Evolutionary conservation across 2,888 invertebrate species (phyloP).

Genomic region (Caenorhabditis sinica): DNA sequence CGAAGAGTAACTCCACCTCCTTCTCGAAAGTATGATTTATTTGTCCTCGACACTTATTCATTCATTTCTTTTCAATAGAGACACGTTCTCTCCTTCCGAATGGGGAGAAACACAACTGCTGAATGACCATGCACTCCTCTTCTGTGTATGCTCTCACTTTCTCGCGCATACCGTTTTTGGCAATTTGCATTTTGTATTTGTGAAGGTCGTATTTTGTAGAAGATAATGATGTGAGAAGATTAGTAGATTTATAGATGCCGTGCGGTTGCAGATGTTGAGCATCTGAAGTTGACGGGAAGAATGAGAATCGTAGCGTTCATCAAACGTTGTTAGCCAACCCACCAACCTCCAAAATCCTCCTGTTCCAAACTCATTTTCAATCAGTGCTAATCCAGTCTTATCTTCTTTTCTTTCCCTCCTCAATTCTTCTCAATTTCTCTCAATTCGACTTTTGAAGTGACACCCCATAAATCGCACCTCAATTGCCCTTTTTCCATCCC

Average conservation of each 20-base stretch:
- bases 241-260: neutral
- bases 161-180: slow-evolving; percentile 40
- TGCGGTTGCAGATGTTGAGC: no score
- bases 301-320: no score
- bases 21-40: slow-evolving; percentile 45
- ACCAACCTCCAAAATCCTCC: neutral
- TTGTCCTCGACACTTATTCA: slow-evolving; percentile 49
- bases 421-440: slow-evolving; percentile 5
- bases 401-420: neutral
- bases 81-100: slow-evolving; percentile 28
- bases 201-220: slow-evolving; percentile 9
- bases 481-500: slow-evolving; percentile 27
- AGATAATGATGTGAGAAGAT: neutral
- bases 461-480: slow-evolving; percentile 54
- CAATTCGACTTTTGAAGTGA: slow-evolving; percentile 29
- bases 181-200: slow-evolving; percentile 14
- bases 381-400: slow-evolving; percentile 17
- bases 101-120: slow-evolving; percentile 35
- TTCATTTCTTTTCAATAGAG: slow-evolving; percentile 29
- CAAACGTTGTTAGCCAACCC: no score
- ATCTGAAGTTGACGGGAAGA: no score
- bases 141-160: slow-evolving; percentile 52
- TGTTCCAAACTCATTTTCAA: neutral
- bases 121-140: slow-evolving; percentile 34
- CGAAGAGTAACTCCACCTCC: slow-evolving; percentile 15